phyloP scores from a whole-genome alignment of 2,888 invertebrate genomes.

The Rhingia rostrata region DNA sequence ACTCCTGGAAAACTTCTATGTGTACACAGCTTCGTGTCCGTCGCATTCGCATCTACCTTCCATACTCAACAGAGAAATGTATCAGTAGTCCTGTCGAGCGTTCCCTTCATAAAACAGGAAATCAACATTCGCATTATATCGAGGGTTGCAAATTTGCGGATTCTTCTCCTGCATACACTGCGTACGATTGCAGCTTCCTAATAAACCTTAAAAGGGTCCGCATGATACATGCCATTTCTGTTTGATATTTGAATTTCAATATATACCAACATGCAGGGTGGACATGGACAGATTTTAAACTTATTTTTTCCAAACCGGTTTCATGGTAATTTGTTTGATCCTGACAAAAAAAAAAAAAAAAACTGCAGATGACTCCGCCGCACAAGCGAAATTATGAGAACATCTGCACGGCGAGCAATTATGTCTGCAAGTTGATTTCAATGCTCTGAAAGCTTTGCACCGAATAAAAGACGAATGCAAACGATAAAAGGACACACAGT shows the following conservation, averaged over 20 bases:
- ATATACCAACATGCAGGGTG: conserved; percentile 38
- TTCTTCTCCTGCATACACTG: conserved; percentile 11
- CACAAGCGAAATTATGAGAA: conserved; percentile 37
- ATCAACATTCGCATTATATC: conserved; percentile 5
- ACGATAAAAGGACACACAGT: conserved; percentile 22
- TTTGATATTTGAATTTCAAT: conserved; percentile 14
- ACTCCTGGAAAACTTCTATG: conserved; percentile 13
- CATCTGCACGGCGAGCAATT: conserved; percentile 52
- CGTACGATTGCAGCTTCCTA: conserved; percentile 20
- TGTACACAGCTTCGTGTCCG: conserved; percentile 1
- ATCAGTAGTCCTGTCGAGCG: conserved; percentile 13
- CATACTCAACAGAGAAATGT: background rate
- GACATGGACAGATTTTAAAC: conserved; percentile 16
- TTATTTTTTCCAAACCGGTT: conserved; percentile 28
- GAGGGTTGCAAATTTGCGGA: conserved; percentile 52
- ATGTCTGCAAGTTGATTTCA: conserved; percentile 14
- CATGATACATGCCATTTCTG: conserved; percentile 7
- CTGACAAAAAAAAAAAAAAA: conserved; percentile 33
- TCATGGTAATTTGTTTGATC: conserved; percentile 39
- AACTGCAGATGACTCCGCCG: conserved; percentile 41
- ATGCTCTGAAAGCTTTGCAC: conserved; percentile 1
- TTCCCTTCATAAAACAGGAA: conserved; percentile 26
- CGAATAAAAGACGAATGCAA: conserved; percentile 9
- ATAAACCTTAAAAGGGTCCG: conserved; percentile 35
- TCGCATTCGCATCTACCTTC: background rate